These are phyloP conservation scores for Aradophagus sp. DNA, from an alignment of 1,140 invertebrate species.

Conservation along the genomic window DNA sequence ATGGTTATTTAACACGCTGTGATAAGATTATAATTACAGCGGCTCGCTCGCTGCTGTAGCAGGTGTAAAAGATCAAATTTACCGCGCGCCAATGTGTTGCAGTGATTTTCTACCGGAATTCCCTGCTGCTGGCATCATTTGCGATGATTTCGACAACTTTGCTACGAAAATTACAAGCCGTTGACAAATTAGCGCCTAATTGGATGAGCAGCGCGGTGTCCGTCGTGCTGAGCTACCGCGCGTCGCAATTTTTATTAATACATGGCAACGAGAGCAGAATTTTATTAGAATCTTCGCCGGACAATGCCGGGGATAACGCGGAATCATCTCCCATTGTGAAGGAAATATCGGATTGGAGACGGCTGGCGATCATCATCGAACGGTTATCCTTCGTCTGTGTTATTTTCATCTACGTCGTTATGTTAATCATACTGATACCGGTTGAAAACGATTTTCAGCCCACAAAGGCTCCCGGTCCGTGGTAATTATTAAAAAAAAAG, in stretches of 20 bases:
- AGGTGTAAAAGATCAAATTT: too few species aligned
- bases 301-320: conserved; percentile 43
- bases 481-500: too few species aligned
- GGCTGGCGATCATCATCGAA: conserved; percentile 62
- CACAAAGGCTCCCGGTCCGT: too few species aligned
- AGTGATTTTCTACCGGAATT: conserved; percentile 74
- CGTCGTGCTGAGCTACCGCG: conserved; percentile 57
- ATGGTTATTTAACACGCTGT: too few species aligned
- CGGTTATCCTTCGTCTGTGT: conserved; percentile 59
- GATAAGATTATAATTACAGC: too few species aligned
- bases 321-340: conserved; percentile 27
- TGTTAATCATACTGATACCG: conserved; percentile 58
- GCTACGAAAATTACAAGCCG: conserved; percentile 63
- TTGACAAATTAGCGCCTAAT: conserved; percentile 49
- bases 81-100: conserved; percentile 40
- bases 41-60: too few species aligned
- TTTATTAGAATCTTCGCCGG: conserved; percentile 9
- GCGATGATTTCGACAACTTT: conserved; percentile 71
- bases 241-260: conserved; percentile 57
- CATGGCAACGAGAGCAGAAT: conserved; percentile 36
- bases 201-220: conserved; percentile 57
- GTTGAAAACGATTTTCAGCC: too few species aligned
- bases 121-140: conserved; percentile 70
- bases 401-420: conserved; percentile 57
- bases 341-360: conserved; percentile 55